Evolutionary conservation across 2,113 vertebrate genomes (phyloP).

Genomic region (Notothenia rossii): DNA sequence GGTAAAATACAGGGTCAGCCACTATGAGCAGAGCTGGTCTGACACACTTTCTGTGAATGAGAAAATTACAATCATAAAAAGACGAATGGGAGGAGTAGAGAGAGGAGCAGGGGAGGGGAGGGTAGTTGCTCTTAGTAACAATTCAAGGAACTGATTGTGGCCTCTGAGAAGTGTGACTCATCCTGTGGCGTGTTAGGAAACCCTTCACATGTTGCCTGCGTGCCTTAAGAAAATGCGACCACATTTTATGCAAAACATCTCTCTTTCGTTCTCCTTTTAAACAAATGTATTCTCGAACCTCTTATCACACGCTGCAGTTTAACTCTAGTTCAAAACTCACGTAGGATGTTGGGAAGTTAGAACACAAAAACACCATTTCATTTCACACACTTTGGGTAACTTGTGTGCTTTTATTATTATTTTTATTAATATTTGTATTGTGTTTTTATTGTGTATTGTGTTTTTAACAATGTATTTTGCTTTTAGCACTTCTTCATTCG

Average conservation of each 20-base stretch:
- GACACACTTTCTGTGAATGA: conserved; percentile 53
- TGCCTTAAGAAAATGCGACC: conserved; percentile 50
- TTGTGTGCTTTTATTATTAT: no score
- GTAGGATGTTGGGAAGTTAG: conserved; percentile 50
- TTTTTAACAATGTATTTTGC: no score
- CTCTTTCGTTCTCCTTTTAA: conserved; percentile 9
- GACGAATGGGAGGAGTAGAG: conserved; percentile 33
- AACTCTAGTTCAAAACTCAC: conserved; percentile 28
- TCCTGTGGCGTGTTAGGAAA: conserved; percentile 75
- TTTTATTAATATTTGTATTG: no score
- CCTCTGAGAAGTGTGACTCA: conserved; percentile 83
- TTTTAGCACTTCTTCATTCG: no score
- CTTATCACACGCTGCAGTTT: conserved; percentile 16
- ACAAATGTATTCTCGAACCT: conserved; percentile 26
- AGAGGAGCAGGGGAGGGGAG: conserved; percentile 1
- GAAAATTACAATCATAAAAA: conserved; percentile 39
- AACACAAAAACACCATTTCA: conserved; percentile 9
- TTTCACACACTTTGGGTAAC: background rate
- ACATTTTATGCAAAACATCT: conserved; percentile 37
- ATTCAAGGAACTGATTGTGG: conserved; percentile 77
- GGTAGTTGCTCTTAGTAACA: conserved; percentile 62
- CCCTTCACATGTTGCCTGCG: conserved; percentile 71
- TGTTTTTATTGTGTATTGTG: no score
- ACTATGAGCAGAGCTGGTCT: conserved; percentile 20
- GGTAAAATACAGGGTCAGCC: background rate